Evolutionary conservation across 2,113 vertebrate species (phyloP), one percentile per base, ranked within the genome.

Genomic region (Sapajus apella): DNA sequence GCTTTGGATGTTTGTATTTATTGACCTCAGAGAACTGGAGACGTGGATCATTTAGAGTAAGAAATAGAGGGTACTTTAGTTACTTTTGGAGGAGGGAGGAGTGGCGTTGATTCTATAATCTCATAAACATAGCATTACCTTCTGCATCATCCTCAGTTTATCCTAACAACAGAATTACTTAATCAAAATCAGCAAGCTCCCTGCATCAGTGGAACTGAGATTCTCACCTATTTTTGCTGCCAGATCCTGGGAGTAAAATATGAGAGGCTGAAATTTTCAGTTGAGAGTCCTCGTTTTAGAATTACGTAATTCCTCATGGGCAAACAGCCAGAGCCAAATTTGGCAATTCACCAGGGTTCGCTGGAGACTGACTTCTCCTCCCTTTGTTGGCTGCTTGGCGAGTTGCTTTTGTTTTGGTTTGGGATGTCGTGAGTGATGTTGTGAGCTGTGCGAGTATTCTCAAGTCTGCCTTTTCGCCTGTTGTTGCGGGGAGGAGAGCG

Each of bases 381-480:
- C 72, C 50, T 96, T 94, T 95, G 94, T 85, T 52, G 94, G 84
- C 94, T 81, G 35, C 94, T 90, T 75, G 97, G 97, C 58, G 6
- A n/a, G 50, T 9, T 89, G 95, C 95, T 95, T 97, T 94, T 97
- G 93, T 97, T 97, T 97, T 94, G 96, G 88, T 95, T 90, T 64
- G 94, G 82, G 91, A 72, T 75, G 73, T 75, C 16, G 72, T 50
- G 90, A 92, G 88, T 66, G 86, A 64, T 72, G 94, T 89, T 88
- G 87, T 25, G 82, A 93, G 55, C 86, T 8, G 13, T 37, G 68
- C 2, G 8, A 76, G 72, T 77, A 75, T 94, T 91, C 94, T 83
- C 95, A 94, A 97, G 90, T 94, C 96, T 47, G 94, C 87, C 81
- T 68, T 90, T n/a, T 70, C 0, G 0, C 91, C 61, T n/a, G 5